Evolutionary conservation across 2,888 invertebrate species (phyloP).

Genomic region (Oasisia sp.): DNA sequence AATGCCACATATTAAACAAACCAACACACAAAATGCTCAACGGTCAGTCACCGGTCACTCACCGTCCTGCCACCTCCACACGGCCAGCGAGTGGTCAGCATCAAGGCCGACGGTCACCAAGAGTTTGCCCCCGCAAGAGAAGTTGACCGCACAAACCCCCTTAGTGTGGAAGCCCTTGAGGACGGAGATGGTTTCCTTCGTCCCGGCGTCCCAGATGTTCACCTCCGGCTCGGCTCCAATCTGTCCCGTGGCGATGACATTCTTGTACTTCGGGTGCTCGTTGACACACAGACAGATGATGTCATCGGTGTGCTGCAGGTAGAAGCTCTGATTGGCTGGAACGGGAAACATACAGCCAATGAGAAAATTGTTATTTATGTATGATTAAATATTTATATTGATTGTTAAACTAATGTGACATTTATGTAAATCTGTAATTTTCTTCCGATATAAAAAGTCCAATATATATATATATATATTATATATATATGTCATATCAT

Average conservation of each 20-base stretch:
- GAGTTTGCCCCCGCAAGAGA: constrained; percentile 65
- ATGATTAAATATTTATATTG: neutral
- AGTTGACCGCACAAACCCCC: constrained; percentile 64
- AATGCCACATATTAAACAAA: neutral
- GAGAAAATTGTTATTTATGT: neutral
- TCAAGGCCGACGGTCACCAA: constrained; percentile 63
- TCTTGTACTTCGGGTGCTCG: constrained; percentile 62
- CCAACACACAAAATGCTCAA: neutral
- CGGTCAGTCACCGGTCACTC: constrained; percentile 47
- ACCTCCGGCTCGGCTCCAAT: constrained; percentile 62
- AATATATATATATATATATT: neutral
- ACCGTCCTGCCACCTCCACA: constrained; percentile 67
- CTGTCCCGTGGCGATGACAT: constrained; percentile 64
- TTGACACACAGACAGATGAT: constrained; percentile 65
- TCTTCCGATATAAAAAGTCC: neutral
- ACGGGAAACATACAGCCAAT: neutral
- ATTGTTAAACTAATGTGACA: neutral
- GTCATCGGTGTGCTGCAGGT: constrained; percentile 65
- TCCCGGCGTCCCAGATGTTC: constrained; percentile 62
- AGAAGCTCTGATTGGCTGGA: constrained; percentile 64
- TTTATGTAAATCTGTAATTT: neutral
- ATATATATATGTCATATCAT: no score
- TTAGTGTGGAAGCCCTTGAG: constrained; percentile 47
- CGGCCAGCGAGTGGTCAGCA: constrained; percentile 57
- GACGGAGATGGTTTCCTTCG: constrained; percentile 61